A percentile compares a stretch with the other conserved stretches of the same genome.
Evolutionary conservation across 1,140 invertebrate species (phyloP).

Genomic region (Ganaspis sp.): DNA sequence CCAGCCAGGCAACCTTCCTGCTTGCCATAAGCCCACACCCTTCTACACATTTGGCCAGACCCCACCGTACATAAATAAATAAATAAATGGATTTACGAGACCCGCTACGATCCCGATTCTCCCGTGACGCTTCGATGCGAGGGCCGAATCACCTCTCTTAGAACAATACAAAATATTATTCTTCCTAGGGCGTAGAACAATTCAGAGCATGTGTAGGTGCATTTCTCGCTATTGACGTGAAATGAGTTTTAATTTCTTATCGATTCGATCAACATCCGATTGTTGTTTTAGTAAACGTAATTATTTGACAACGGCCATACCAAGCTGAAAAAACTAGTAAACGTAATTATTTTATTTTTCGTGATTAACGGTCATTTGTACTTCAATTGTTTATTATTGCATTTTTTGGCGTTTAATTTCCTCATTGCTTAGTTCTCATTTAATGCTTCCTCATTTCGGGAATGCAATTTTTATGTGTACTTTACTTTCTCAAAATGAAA

Average conservation of each 20-base stretch:
- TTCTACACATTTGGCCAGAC: slow-evolving; percentile 44
- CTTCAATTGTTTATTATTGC: too few species aligned
- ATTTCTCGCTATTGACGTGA: not conserved
- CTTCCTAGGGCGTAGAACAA: not conserved
- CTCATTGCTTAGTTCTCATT: too few species aligned
- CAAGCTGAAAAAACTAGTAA: too few species aligned
- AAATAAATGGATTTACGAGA: slow-evolving; percentile 70
- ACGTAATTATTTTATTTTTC: too few species aligned
- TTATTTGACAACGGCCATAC: too few species aligned
- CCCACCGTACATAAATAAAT: slow-evolving; percentile 69
- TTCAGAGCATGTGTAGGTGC: not conserved
- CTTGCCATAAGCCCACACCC: slow-evolving; percentile 33
- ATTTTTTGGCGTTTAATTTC: too few species aligned
- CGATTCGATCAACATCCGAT: not conserved
- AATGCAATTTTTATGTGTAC: too few species aligned
- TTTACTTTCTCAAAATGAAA: too few species aligned
- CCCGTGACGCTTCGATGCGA: slow-evolving; percentile 28
- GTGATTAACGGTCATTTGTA: too few species aligned
- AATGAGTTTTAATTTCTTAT: not conserved
- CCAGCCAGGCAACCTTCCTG: slow-evolving; percentile 29
- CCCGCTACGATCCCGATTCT: slow-evolving; percentile 37
- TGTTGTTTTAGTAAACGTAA: too few species aligned
- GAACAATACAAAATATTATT: slow-evolving; percentile 26
- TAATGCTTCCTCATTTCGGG: too few species aligned
- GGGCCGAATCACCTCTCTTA: slow-evolving; percentile 35